Evolutionary conservation across 2,888 invertebrate genomes (phyloP).

Genomic region (Teinopalpus imperialis): DNA sequence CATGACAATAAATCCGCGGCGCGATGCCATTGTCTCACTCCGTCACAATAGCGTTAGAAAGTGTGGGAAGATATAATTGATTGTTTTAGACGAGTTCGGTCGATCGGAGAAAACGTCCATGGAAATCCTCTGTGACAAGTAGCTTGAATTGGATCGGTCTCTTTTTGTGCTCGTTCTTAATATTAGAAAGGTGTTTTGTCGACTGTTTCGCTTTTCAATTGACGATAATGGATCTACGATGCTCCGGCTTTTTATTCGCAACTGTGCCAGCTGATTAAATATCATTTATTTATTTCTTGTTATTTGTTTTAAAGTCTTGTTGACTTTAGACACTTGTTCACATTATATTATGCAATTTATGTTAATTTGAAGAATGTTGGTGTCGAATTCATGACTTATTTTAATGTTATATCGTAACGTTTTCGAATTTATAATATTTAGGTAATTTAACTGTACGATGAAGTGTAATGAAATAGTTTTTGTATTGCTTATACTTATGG

Average conservation of each 20-base stretch:
- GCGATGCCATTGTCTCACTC: slow-evolving; percentile 65
- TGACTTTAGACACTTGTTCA: neutral
- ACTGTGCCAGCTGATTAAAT: slow-evolving; percentile 9
- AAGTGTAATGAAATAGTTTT: no score
- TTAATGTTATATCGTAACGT: no score
- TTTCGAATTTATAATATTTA: no score
- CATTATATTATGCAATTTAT: neutral
- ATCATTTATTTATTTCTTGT: neutral
- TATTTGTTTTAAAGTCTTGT: neutral
- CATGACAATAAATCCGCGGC: slow-evolving; percentile 27
- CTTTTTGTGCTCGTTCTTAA: slow-evolving; percentile 34
- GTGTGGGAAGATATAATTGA: slow-evolving; percentile 74
- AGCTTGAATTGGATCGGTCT: slow-evolving; percentile 27
- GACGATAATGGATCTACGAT: neutral
- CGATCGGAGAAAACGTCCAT: slow-evolving; percentile 45
- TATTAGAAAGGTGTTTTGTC: slow-evolving; percentile 25
- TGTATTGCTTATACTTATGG: no score
- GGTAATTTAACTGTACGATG: no score
- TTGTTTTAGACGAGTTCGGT: slow-evolving; percentile 50
- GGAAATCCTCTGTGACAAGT: slow-evolving; percentile 35
- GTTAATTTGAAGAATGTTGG: no score
- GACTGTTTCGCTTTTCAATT: slow-evolving; percentile 17
- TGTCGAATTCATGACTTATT: no score
- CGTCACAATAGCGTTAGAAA: slow-evolving; percentile 72
- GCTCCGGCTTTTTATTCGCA: neutral